Percentiles rank a stretch among this genome's conserved stretches.
Evolutionary conservation across 2,797 vertebrate species (phyloP).

Genomic region (Anabacerthia variegaticeps): DNA sequence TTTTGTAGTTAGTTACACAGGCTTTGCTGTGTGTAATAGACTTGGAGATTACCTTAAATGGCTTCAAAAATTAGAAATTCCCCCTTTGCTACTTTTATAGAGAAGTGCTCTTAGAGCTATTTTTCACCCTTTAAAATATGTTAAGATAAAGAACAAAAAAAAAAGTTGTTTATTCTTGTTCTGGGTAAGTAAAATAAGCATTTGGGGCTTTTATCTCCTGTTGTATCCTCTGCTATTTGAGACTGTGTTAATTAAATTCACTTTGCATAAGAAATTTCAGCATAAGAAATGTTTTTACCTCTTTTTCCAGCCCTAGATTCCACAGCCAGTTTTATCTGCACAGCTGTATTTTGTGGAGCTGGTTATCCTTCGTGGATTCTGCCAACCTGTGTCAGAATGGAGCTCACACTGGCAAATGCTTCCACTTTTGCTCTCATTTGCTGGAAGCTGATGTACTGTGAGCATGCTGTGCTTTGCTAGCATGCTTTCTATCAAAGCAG

Average conservation of each 20-base stretch:
- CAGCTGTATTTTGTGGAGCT: neutral
- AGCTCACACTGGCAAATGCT: neutral
- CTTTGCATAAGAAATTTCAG: neutral
- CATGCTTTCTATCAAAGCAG: neutral
- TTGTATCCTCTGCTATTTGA: neutral
- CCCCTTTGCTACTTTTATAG: neutral
- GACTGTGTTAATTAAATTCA: neutral
- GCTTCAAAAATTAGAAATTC: neutral
- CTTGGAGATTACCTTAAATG: neutral
- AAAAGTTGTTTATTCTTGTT: neutral
- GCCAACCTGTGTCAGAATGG: neutral
- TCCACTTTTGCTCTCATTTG: neutral
- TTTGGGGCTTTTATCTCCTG: accelerated
- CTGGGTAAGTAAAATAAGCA: neutral
- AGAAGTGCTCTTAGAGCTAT: neutral
- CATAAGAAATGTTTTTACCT: neutral
- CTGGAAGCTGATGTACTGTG: neutral
- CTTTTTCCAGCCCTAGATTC: neutral
- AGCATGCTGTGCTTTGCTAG: neutral
- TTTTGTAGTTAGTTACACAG: neutral
- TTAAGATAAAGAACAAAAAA: neutral
- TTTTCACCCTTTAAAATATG: neutral
- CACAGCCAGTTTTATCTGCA: neutral
- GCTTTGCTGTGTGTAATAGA: neutral
- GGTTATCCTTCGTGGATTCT: neutral